A percentile compares a stretch with the other conserved stretches of the same genome.
These are phyloP conservation scores for Chloropsis cyanopogon DNA, from an alignment of 2,113 vertebrate species.

Conservation along the genomic window DNA sequence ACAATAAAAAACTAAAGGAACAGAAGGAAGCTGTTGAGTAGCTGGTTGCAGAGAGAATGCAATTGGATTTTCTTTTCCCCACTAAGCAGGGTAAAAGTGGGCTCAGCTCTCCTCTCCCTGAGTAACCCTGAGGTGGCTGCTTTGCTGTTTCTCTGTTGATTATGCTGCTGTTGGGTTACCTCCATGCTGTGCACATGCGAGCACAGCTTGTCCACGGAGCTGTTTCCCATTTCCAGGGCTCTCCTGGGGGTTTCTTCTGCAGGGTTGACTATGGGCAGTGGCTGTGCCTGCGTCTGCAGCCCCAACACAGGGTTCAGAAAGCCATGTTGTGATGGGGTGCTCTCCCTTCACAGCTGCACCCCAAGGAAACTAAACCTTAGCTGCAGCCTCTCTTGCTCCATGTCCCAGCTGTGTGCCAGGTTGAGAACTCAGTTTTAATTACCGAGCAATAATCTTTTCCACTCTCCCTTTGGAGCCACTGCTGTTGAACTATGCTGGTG, in stretches of 20 bases:
- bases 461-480: not conserved
- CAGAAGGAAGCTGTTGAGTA: not conserved
- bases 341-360: not conserved
- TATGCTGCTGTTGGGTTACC: not conserved
- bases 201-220: not conserved
- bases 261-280: not conserved
- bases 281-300: not conserved
- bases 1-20: not conserved
- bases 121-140: not conserved
- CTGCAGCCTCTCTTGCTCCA: not conserved
- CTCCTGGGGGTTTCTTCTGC: not conserved
- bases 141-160: not conserved
- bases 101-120: not conserved
- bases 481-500: not conserved
- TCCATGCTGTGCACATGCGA: not conserved
- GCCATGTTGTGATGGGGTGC: accelerated
- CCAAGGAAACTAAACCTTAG: not conserved
- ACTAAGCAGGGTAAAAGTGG: not conserved
- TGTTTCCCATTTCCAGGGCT: not conserved
- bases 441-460: not conserved
- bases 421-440: not conserved
- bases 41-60: not conserved
- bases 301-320: not conserved
- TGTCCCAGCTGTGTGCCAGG: not conserved
- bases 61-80: not conserved